phyloP scores from a whole-genome alignment of 1,140 invertebrate genomes.

The Eupristina koningsbergeri region DNA sequence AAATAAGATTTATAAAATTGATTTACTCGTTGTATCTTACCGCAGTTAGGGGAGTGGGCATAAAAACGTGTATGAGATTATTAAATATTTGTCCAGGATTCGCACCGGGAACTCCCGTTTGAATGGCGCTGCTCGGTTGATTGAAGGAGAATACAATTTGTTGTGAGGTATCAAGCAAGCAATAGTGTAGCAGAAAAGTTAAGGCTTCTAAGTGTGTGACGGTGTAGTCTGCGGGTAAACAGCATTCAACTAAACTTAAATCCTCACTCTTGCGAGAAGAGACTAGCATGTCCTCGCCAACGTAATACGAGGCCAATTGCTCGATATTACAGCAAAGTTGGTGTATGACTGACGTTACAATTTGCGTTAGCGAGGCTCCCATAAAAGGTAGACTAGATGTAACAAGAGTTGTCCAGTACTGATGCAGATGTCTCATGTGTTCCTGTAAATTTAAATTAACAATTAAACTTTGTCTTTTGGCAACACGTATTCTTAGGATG shows the following conservation, averaged over 20 bases:
- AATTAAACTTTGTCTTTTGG: neutral
- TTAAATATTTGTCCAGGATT: constrained; percentile 84
- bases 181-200: constrained; percentile 89
- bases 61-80: constrained; percentile 87
- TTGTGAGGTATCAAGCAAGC: constrained; percentile 82
- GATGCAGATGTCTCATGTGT: constrained; percentile 81
- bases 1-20: neutral
- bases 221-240: constrained; percentile 84
- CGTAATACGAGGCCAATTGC: constrained; percentile 74
- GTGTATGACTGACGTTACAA: constrained; percentile 85
- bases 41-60: constrained; percentile 73
- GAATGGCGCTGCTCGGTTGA: constrained; percentile 73
- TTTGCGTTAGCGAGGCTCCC: constrained; percentile 81
- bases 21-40: constrained; percentile 56
- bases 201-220: constrained; percentile 86
- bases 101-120: constrained; percentile 72
- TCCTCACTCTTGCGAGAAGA: constrained; percentile 63
- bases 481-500: neutral
- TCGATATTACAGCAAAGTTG: constrained; percentile 91
- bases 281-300: constrained; percentile 57
- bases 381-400: constrained; percentile 85
- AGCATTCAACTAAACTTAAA: constrained; percentile 68
- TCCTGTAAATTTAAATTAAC: constrained; percentile 63
- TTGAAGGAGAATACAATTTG: constrained; percentile 78
- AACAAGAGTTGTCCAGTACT: constrained; percentile 87